phyloP scores from a whole-genome alignment of 2,888 invertebrate genomes.

The Keiferia lycopersicella region DNA sequence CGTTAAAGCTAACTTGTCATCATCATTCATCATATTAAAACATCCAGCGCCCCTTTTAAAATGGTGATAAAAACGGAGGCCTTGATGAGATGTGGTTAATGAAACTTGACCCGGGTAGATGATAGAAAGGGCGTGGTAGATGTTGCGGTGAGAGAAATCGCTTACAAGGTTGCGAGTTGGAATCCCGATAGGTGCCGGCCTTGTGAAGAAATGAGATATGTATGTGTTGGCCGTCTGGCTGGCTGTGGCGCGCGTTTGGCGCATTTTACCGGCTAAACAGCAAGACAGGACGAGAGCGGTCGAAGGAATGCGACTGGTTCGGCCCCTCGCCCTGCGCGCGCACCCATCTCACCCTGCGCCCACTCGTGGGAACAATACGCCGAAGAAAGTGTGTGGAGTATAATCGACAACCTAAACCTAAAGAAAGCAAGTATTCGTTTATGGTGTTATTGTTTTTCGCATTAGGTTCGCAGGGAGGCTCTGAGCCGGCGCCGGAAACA shows the following conservation, averaged over 20 bases:
- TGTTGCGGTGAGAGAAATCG: conserved; percentile 2
- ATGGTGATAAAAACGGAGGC: conserved; percentile 1
- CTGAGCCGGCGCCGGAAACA: conserved; percentile 59
- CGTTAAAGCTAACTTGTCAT: conserved; percentile 14
- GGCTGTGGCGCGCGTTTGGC: conserved; percentile 31
- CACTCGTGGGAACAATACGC: conserved; percentile 47
- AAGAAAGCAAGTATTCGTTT: conserved; percentile 16
- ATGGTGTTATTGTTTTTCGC: conserved; percentile 38
- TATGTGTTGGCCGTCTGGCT: conserved; percentile 10
- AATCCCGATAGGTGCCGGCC: conserved; percentile 10
- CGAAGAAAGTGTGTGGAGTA: conserved; percentile 34
- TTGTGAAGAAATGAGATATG: conserved; percentile 23
- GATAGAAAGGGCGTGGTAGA: conserved; percentile 1
- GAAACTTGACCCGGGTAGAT: neutral
- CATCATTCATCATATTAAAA: neutral
- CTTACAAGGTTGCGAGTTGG: conserved; percentile 4
- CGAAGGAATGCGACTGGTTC: conserved; percentile 55
- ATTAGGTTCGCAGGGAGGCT: conserved; percentile 39
- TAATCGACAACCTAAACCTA: conserved; percentile 36
- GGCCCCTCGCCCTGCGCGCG: conserved; percentile 37
- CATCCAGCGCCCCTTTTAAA: conserved; percentile 1
- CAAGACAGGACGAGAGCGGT: conserved; percentile 38
- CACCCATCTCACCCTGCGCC: conserved; percentile 28
- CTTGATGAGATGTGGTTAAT: conserved; percentile 5
- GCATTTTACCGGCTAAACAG: conserved; percentile 37